Conservation (phyloP, 2,797 vertebrate genomes). For the Danio albolineatus region DNA sequence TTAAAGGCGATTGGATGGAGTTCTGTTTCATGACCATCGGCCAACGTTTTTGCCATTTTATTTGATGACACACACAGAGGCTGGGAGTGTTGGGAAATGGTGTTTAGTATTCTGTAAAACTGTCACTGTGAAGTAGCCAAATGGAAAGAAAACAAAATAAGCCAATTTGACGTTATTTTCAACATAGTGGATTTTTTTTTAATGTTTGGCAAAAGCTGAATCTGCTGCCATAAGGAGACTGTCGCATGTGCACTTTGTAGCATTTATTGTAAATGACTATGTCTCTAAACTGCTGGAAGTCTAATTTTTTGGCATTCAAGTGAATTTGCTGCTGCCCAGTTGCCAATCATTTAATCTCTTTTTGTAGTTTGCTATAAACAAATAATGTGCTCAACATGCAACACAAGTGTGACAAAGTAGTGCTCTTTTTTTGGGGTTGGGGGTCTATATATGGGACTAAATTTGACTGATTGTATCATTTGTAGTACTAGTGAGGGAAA, state of each 20-base stretch:
- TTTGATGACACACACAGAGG: background rate
- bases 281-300: background rate
- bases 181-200: conserved; percentile 28
- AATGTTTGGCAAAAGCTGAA: conserved; percentile 10
- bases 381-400: background rate
- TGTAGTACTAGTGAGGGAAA: conserved; percentile 40
- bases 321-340: background rate
- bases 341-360: background rate
- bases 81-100: conserved; percentile 1
- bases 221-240: conserved; percentile 15
- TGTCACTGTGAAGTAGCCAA: conserved; percentile 31
- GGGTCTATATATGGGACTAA: conserved; percentile 16
- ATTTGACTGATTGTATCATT: background rate
- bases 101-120: conserved; percentile 37
- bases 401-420: background rate
- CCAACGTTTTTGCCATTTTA: background rate
- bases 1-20: background rate
- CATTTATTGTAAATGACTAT: conserved; percentile 9
- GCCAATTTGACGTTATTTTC: conserved; percentile 23
- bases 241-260: conserved; percentile 29
- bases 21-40: background rate
- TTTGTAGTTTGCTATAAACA: background rate
- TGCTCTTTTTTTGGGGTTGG: conserved; percentile 18
- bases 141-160: conserved; percentile 45
- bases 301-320: background rate